Evolutionary conservation across 2,888 invertebrate genomes (phyloP), one percentile per base, ranked within the genome.

Genomic region (Drosophila mulleri): DNA sequence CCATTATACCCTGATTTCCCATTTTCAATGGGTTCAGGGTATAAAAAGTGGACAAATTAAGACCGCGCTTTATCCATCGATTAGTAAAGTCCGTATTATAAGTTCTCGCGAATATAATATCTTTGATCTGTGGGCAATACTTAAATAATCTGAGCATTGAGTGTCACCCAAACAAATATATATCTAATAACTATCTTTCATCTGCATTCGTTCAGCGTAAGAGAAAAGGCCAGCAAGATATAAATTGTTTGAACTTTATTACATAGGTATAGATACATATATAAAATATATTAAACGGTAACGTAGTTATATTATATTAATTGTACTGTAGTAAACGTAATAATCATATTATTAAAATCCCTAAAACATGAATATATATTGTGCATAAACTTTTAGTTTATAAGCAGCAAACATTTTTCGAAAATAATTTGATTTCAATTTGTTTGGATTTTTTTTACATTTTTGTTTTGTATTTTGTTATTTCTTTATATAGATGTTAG

Each of bases 281-380:
- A 82, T 72, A 85, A 88, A 79, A 88, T 83, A 83, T 88, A 85
- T 82, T 83, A 88, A 83, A 85, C 88, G 76, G 69, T 85, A 79
- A 85, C 82, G 48, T 73, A 71, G 61, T 58, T 41, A 29, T 72
- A 67, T 63, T 75, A 78, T 66, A 80, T 80, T 85, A 88, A 83
- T 88, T 88, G 77, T 83, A 83, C 77, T 80, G 67, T 72, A 85
- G 76, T 79, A 78, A 84, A 79, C 69, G 52, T 88, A 70, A 69
- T 73, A 66, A 66, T 75, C 59, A 63, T 85, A 79, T 26, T 54
- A 54, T 74, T 78, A 67, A 72, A 70, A 82, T 77, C 63, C 77
- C 66, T 63, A 66, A 67, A 71, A 67, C 69, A 85, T 79, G 29
- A 60, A 84, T 74, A 72, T 68, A 50, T 50, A 74, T 83, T 83